Percentiles rank a stretch among this genome's conserved stretches.
These are phyloP conservation scores for Ceratosolen fusciceps DNA, from an alignment of 1,140 invertebrate species.

Conservation along the genomic window DNA sequence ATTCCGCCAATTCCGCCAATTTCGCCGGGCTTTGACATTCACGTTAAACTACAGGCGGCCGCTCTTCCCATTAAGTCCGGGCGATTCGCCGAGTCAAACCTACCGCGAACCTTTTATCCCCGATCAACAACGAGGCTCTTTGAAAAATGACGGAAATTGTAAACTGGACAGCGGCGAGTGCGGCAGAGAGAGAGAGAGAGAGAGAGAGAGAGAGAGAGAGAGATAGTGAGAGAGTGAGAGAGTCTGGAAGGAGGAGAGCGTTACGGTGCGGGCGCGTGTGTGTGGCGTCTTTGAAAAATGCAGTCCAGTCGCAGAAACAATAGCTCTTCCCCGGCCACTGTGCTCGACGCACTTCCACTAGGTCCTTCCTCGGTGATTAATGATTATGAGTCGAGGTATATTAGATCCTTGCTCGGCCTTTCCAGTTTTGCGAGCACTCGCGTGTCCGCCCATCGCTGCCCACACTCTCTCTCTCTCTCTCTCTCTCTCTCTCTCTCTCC, in stretches of 20 bases:
- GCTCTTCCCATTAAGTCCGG: no score
- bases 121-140: no score
- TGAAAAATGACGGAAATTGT: no score
- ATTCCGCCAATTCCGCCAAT: no score
- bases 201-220: neutral
- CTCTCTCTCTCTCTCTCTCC: neutral
- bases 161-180: neutral
- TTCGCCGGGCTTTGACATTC: no score
- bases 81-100: no score
- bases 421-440: constrained; percentile 55
- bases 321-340: constrained; percentile 40
- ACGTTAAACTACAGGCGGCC: no score
- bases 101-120: no score
- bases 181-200: neutral
- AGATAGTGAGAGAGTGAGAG: neutral
- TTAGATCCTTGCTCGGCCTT: constrained; percentile 63
- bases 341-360: constrained; percentile 51
- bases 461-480: neutral
- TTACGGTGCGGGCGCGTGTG: no score
- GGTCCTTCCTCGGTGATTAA: constrained; percentile 64
- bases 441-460: constrained; percentile 22
- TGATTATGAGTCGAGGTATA: constrained; percentile 68
- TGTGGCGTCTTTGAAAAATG: constrained; percentile 56
- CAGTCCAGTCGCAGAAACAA: constrained; percentile 52
- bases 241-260: neutral